phyloP scores from a whole-genome alignment of 1,140 invertebrate species.

The Penaeus vannamei region DNA sequence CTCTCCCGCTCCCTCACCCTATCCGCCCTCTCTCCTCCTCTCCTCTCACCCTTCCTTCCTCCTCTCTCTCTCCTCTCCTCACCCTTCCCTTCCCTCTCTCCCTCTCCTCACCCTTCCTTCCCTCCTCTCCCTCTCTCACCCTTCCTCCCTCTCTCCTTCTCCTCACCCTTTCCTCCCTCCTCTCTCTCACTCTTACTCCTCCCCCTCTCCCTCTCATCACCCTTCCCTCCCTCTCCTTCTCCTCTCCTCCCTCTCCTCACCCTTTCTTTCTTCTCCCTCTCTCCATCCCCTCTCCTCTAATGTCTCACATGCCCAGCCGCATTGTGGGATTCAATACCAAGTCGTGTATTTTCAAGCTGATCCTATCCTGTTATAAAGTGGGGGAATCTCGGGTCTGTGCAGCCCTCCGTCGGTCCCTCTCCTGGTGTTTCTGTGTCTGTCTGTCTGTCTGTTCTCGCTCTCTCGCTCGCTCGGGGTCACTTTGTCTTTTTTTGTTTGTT shows the following conservation, averaged over 20 bases:
- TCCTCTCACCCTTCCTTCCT: background rate
- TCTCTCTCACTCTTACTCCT: too few relatives aligned
- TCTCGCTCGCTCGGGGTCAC: too few relatives aligned
- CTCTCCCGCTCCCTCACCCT: constrained; percentile 36
- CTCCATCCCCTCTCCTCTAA: background rate
- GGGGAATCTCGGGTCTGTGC: too few relatives aligned
- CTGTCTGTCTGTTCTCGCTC: background rate
- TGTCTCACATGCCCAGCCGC: too few relatives aligned
- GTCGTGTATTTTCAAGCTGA: too few relatives aligned
- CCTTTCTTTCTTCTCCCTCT: constrained; percentile 11
- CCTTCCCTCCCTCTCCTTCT: too few relatives aligned
- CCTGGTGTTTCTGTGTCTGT: background rate
- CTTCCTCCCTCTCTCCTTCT: background rate
- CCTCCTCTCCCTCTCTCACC: background rate
- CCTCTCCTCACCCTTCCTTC: background rate
- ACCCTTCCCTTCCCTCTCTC: too few relatives aligned
- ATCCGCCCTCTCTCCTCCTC: background rate
- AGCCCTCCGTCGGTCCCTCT: background rate
- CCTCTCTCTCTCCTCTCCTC: background rate
- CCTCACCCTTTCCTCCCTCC: background rate
- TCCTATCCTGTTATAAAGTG: background rate
- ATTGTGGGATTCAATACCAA: too few relatives aligned
- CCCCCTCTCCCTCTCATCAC: background rate
- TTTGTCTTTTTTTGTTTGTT: background rate
- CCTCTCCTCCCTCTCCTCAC: background rate